Evolutionary conservation across 2,888 invertebrate genomes (phyloP), one percentile per base, ranked within the genome.

Genomic region (Macrosoma leucophasiata): DNA sequence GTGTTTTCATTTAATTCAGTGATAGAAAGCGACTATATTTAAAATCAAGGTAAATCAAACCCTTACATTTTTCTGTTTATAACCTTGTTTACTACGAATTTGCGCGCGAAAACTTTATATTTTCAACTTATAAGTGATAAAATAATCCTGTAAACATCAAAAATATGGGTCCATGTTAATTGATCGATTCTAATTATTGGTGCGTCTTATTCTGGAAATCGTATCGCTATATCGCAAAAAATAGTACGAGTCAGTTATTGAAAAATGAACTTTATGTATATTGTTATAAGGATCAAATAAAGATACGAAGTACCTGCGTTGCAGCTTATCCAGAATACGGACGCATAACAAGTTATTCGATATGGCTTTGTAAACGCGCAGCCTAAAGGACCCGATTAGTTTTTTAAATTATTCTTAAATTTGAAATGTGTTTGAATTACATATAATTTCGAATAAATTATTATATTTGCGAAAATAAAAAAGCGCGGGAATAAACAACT

Each of bases 141-240:
- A n/a, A 11, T 11, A 7, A 15, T n/a, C 6, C 9, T 10, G 13
- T 24, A 20, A 18, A 13, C n/a, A n/a, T n/a, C n/a, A n/a, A n/a
- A n/a, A n/a, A n/a, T n/a, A n/a, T n/a, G n/a, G n/a, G n/a, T n/a
- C n/a, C n/a, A n/a, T 54, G 58, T 55, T 59, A 43, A 50, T 51
- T 46, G 35, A 46, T 47, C 39, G 43, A 52, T 50, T 59, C 57
- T 63, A 62, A 66, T 68, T 69, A 72, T 60, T 49, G 31, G 11
- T 38, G 46, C 48, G 58, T 46, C 48, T 46, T 77, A 79, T 74
- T 79, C 77, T 67, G 58, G 36, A 60, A 58, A 63, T 67, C 46
- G 59, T 48, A 51, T 68, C 55, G 53, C 37, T 40, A 50, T 47
- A 43, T 33, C 47, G 44, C 56, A 56, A 48, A 56, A 41, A 39